Evolutionary conservation across 2,888 invertebrate species (phyloP), one percentile per base, ranked within the genome.

Genomic region (Plagiodera versicolora): DNA sequence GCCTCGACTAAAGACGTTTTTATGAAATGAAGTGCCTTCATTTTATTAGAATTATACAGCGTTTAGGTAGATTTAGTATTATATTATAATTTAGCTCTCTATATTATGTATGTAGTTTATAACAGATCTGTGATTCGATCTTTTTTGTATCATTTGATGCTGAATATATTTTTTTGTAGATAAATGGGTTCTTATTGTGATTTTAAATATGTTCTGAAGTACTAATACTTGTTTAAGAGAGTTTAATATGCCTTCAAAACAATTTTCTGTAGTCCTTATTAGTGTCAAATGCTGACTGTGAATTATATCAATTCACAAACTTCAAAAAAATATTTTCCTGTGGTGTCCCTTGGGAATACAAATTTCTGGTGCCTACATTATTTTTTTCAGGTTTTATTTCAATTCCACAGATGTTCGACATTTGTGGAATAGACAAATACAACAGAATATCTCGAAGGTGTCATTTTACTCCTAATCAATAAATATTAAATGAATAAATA

Each of bases 81-180:
- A 11, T 6, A n/a, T 39, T 39, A 32, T 24, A 24, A 24, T 39
- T 39, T 39, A 39, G 39, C 39, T 39, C 39, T 39, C 39, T 39
- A 39, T n/a, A 2, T 4, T 39, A 14, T 6, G 39, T 39, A 14
- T 39, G 39, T 39, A 39, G 39, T 39, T n/a, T 39, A 39, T 11
- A 39, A 14, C 39, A 39, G 39, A 39, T 39, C 39, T 39, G 39
- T 39, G 39, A 39, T 39, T 39, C 39, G 39, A 39, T 39, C 39
- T 39, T 39, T 39, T 39, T 39, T 39, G 39, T 39, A 39, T 39
- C 14, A 39, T 39, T 39, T 39, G 14, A 39, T 39, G 39, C 39
- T 39, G 14, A 39, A 39, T 39, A 39, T 39, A 39, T 39, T 39
- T 39, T 32, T 39, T 39, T 39, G 39, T 39, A 39, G 39, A 39